A percentile compares a stretch with the other conserved stretches of the same genome.
phyloP scores from a whole-genome alignment of 2,888 invertebrate genomes.

The Smittia aterrima region DNA sequence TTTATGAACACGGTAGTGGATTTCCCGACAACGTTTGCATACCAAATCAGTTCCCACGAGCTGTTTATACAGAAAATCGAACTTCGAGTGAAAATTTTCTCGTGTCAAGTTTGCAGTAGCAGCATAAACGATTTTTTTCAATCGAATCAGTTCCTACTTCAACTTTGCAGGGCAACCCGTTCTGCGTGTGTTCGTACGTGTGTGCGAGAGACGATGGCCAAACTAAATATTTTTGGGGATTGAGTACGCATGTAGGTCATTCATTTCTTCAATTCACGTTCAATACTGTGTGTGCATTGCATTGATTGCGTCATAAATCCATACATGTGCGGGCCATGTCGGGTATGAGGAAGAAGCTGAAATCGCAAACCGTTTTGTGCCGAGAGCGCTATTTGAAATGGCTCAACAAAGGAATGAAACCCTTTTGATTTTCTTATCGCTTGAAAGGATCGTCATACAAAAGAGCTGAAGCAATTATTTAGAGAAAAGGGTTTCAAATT shows the following conservation, averaged over 20 bases:
- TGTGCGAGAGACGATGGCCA: neutral
- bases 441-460: neutral
- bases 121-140: neutral
- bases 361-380: neutral
- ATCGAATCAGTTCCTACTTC: neutral
- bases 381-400: neutral
- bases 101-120: neutral
- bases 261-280: constrained; percentile 15
- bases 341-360: neutral
- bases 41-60: neutral
- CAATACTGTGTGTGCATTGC: constrained; percentile 8
- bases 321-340: neutral
- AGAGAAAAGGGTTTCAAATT: constrained; percentile 9
- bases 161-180: neutral
- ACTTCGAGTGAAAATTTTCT: neutral
- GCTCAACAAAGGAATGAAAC: neutral
- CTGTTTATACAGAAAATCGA: neutral
- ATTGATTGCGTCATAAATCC: constrained; percentile 21
- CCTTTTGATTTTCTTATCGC: neutral
- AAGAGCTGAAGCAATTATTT: constrained; percentile 1
- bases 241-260: constrained; percentile 25
- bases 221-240: neutral
- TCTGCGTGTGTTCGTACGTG: neutral
- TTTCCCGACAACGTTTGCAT: neutral
- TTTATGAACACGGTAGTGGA: constrained; percentile 11